Evolutionary conservation across 2,888 invertebrate genomes (phyloP), one percentile per base, ranked within the genome.

Genomic region (Schrankia costaestrigalis): DNA sequence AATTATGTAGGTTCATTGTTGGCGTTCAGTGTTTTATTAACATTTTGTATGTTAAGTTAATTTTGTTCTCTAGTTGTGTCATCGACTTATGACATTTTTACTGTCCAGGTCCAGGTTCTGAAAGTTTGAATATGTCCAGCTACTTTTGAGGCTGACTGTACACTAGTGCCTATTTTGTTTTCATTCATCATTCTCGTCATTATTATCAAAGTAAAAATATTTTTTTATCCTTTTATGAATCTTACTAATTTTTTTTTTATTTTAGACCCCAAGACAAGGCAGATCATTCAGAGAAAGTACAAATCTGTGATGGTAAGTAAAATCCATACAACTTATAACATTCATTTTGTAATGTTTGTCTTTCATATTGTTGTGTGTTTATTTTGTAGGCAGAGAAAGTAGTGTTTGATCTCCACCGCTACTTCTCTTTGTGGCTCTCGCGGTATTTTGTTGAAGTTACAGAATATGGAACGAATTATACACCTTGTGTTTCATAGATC

Each of bases 231-330:
- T 21, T n/a, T 21, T 21, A 21, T 2, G 4, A 1, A 2, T 2
- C n/a, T 21, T 21, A n/a, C 1, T 1, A 9, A 1, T 39, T 24
- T 19, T 27, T 34, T 11, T 36, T 36, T 12, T n/a, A 11, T 93
- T 94, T 39, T 90, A 99, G 99, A 99, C 93, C 97, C 98, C 52
- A 98, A 98, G 90, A 97, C 96, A 59, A 92, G 97, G 72, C 96
- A 98, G 90, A 93, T 99, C 62, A 94, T 97, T 71, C 97, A 98
- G 86, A 92, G 99, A 75, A 97, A 95, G 89, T 99, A 98, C 90
- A 97, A 97, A 89, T 99, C 99, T 32, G 94, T 95, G 63, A 97
- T 99, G 99, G 99, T 97, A 90, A 94, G 96, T 90, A 12, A n/a
- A 23, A 7, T 13, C 2, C 12, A 8, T 8, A n/a, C 3, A 1